phyloP scores from a whole-genome alignment of 2,888 invertebrate genomes.

The Yponomeuta malinellus region DNA sequence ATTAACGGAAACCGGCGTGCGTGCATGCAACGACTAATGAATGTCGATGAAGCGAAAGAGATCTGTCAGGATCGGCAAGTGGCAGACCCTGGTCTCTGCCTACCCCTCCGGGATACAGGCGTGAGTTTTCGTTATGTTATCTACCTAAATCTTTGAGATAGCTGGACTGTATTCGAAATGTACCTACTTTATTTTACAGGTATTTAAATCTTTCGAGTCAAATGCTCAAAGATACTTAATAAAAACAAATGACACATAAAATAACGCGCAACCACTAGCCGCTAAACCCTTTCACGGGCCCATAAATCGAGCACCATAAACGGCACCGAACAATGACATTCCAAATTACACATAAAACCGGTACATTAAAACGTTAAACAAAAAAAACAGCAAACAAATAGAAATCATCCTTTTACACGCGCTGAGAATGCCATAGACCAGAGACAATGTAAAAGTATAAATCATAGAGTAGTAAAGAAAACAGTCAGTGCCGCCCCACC shows the following conservation, averaged over 20 bases:
- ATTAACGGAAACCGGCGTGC: too few species aligned
- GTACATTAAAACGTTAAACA: conserved; percentile 56
- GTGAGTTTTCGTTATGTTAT: too few species aligned
- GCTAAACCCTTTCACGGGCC: conserved; percentile 37
- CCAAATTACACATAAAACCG: conserved; percentile 65
- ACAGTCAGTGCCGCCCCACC: conserved; percentile 60
- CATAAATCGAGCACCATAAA: conserved; percentile 59
- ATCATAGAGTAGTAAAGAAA: conserved; percentile 71
- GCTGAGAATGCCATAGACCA: conserved; percentile 59
- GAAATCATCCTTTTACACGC: conserved; percentile 65
- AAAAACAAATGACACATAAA: conserved; percentile 4
- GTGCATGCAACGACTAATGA: too few species aligned
- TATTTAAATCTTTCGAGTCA: too few species aligned
- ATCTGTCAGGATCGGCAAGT: too few species aligned
- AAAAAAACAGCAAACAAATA: conserved; percentile 41
- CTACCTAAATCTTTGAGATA: too few species aligned
- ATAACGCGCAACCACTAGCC: conserved; percentile 16
- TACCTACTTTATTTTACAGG: too few species aligned
- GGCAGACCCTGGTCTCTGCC: too few species aligned
- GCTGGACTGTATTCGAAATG: background rate
- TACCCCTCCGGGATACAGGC: too few species aligned
- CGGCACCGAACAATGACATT: conserved; percentile 54
- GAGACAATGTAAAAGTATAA: conserved; percentile 68
- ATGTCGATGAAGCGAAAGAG: too few species aligned
- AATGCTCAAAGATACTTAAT: background rate